Evolutionary conservation across 2,888 invertebrate species (phyloP).

Genomic region (Xanthorhoe spadicearia): DNA sequence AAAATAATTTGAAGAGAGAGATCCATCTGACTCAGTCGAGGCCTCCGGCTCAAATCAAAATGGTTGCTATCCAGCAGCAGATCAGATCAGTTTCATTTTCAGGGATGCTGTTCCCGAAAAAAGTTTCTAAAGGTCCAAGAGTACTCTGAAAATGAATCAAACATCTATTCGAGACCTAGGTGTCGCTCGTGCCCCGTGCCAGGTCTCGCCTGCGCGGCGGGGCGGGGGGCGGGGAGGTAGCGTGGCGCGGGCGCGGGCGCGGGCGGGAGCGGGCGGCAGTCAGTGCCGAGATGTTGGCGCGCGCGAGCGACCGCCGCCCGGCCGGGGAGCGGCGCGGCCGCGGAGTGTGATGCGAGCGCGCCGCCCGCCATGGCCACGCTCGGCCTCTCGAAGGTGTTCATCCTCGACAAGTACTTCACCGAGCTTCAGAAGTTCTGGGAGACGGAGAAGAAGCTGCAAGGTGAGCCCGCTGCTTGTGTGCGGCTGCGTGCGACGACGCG

Average conservation of each 20-base stretch:
- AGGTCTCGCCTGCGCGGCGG: constrained; percentile 31
- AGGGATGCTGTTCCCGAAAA: not conserved
- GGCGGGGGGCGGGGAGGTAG: constrained; percentile 21
- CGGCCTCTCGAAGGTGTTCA: constrained; percentile 98
- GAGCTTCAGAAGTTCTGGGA: constrained; percentile 98
- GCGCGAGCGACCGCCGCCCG: constrained; percentile 44
- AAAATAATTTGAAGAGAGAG: not conserved
- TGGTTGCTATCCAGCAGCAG: not conserved
- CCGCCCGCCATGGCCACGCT: constrained; percentile 93
- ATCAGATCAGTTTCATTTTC: not conserved
- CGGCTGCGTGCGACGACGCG: constrained; percentile 43
- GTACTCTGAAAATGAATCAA: constrained; percentile 30
- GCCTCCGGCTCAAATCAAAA: not conserved
- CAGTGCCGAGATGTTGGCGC: constrained; percentile 35
- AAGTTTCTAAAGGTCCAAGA: not conserved
- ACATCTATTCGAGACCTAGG: constrained; percentile 53
- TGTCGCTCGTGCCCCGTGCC: constrained; percentile 49
- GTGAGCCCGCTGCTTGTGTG: constrained; percentile 83
- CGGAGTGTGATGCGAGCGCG: constrained; percentile 77
- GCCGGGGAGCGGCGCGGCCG: constrained; percentile 51
- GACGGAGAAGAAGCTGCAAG: constrained; percentile 97
- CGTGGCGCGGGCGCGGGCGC: constrained; percentile 34
- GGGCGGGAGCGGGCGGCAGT: constrained; percentile 35
- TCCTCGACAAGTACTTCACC: constrained; percentile 98
- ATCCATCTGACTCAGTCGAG: not conserved